Conservation (phyloP, 2,113 vertebrate species). For the Baryphthengus martii region DNA sequence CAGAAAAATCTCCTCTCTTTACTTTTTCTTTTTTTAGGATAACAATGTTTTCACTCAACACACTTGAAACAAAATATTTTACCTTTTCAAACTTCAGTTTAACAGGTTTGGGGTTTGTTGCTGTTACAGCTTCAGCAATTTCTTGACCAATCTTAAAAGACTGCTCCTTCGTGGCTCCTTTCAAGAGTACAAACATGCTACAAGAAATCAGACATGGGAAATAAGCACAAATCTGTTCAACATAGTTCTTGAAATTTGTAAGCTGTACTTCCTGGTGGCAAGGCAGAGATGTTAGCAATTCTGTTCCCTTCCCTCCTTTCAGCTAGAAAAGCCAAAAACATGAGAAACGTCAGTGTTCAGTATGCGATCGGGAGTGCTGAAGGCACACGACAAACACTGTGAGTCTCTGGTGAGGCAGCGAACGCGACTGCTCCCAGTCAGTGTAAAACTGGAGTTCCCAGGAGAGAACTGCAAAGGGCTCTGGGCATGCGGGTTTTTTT, state of each 20-base stretch:
- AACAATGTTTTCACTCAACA: not conserved
- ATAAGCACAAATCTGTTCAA: not conserved
- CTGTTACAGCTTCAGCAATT: constrained; percentile 97
- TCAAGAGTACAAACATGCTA: constrained; percentile 96
- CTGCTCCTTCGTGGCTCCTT: constrained; percentile 97
- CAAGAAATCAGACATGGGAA: constrained; percentile 40
- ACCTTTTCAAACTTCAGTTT: constrained; percentile 99
- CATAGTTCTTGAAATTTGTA: not conserved
- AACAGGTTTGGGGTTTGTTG: constrained; percentile 94
- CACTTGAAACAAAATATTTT: not conserved
- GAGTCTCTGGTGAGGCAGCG: not conserved
- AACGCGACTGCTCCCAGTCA: not conserved
- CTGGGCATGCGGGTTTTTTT: rapidly evolving
- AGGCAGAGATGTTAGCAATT: not conserved
- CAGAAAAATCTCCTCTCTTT: not conserved
- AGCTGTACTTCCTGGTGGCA: not conserved
- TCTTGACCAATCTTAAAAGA: constrained; percentile 96
- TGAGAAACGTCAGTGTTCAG: not conserved
- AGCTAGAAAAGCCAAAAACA: not conserved
- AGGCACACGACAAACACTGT: not conserved
- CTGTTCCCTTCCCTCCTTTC: not conserved
- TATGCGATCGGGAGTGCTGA: not conserved
- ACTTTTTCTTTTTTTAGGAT: not conserved
- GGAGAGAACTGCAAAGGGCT: not conserved
- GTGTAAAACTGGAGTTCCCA: not conserved